These are phyloP conservation scores for Thalassarche chlororhynchos DNA, from an alignment of 2,113 vertebrate species.

Conservation along the genomic window DNA sequence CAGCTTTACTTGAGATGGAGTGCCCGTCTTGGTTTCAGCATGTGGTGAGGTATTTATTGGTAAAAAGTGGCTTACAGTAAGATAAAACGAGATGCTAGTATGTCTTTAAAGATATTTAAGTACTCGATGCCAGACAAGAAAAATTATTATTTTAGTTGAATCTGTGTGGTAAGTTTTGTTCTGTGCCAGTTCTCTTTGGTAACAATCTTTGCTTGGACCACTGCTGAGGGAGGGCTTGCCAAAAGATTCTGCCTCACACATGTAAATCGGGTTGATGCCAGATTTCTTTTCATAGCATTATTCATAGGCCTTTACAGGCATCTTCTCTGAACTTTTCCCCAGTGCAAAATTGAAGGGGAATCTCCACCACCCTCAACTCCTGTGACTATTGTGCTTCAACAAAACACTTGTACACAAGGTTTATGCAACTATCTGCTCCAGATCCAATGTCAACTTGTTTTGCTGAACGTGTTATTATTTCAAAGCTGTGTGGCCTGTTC, in stretches of 20 bases:
- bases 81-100: not conserved
- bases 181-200: not conserved
- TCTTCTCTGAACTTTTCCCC: not conserved
- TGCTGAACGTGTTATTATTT: not conserved
- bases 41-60: not conserved
- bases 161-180: not conserved
- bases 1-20: not conserved
- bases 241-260: not conserved
- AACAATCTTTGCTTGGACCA: not conserved
- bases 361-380: not conserved
- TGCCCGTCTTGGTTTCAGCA: not conserved
- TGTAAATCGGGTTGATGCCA: not conserved
- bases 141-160: not conserved
- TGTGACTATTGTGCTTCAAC: not conserved
- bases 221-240: not conserved
- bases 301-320: not conserved
- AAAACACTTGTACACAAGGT: not conserved
- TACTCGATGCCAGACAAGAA: not conserved
- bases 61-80: not conserved
- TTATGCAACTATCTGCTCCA: not conserved
- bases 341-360: not conserved
- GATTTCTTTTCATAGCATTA: not conserved
- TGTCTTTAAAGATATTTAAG: not conserved
- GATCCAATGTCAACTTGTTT: fast-evolving
- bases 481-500: not conserved